Base-by-base conservation (phyloP, 2,888 invertebrate genomes). In the Caenorhabditis japonica region DNA sequence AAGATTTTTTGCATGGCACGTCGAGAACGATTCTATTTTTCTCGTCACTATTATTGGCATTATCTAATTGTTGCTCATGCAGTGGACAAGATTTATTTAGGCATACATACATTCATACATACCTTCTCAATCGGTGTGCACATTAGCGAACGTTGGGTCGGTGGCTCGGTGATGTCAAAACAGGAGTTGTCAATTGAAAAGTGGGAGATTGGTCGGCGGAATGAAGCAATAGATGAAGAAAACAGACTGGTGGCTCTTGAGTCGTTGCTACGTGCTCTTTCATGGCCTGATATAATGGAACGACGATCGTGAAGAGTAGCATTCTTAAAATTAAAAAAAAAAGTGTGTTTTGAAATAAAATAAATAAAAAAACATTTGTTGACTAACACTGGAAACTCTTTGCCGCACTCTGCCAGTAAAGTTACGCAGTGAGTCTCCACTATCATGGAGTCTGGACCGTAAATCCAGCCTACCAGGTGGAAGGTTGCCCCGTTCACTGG, bases 111-210 rank as follows among this genome's bases (percentile, higher is more conserved):
- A 17, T 23, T 21, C 4, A 15, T 17, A 36, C 62, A 38, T 10
- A 72, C 71, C 53, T 76, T 76, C 33, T 71, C 73, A 17, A 78
- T 55, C 1, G 76, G 76, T 2, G 75, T 70, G 13, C 64, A 55
- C 56, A 60, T 60, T 5, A 73, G 27, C 4, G 75, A 73, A 21
- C 61, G 61, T 41, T 60, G 64, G 13, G 38, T 52, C 46, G 59
- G 56, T 21, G 59, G 38, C 27, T 66, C 70, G n/a, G 49, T 61
- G 10, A 81, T 55, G 23, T 81, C 81, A 53, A 81, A 81, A 51
- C 79, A 80, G 3, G 79, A 80, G 33, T 81, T 79, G 70, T 81
- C 79, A 19, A 81, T 75, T 1, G 81, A 81, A n/a, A 80, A 75
- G 27, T 74, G 77, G 15, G 81, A 81, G 17, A 74, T 68, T 0